Conservation (phyloP, 2,797 vertebrate species). For the Thaleichthys pacificus region DNA sequence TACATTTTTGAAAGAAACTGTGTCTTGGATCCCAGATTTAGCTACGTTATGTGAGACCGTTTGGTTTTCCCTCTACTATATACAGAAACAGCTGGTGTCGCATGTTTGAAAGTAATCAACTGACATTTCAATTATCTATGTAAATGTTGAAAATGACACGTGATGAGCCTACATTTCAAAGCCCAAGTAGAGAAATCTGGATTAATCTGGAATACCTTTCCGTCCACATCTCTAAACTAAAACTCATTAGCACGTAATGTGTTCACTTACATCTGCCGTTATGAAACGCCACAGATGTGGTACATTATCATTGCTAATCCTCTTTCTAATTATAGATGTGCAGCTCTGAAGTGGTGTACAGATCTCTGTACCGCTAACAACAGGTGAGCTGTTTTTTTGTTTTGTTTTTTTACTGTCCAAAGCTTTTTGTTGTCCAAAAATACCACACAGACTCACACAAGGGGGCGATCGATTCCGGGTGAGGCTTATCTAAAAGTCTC, state of each 20-base stretch:
- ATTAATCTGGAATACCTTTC: no score
- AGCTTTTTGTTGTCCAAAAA: conserved; percentile 34
- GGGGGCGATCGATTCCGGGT: conserved; percentile 48
- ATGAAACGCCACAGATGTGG: neutral
- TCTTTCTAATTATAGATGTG: neutral
- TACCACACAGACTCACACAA: conserved; percentile 38
- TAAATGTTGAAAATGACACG: no score
- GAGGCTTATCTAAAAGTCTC: conserved; percentile 49
- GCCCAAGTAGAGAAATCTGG: no score
- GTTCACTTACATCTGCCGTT: neutral
- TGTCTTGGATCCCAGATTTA: no score
- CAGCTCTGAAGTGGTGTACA: neutral
- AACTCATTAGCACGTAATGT: neutral
- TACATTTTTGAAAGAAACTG: no score
- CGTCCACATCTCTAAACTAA: no score
- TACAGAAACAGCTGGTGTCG: conserved; percentile 36
- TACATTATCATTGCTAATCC: neutral
- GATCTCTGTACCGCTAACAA: neutral
- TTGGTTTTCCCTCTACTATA: conserved; percentile 16
- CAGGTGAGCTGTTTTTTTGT: neutral
- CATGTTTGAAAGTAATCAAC: conserved; percentile 56
- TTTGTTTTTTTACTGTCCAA: conserved; percentile 23
- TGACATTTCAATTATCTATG: conserved; percentile 61
- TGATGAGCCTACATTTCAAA: neutral
- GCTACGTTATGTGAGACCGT: no score